Conservation (phyloP, 2,113 vertebrate genomes). For the Phylloscopus trochilus region DNA sequence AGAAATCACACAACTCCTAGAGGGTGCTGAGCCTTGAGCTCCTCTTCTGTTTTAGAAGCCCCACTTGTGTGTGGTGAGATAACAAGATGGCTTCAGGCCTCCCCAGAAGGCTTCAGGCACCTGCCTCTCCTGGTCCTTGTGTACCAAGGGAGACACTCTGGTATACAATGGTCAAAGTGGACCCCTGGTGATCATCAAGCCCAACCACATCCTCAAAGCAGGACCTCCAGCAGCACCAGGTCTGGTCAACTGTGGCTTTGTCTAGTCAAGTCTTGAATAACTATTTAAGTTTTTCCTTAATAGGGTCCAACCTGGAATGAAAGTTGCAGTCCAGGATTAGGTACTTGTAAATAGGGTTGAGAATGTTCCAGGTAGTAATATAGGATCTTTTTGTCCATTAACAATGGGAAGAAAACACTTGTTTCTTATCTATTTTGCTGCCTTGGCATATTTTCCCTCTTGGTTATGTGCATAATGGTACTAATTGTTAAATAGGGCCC, state of each 20-base stretch:
- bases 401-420: neutral
- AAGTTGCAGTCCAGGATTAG: neutral
- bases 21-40: neutral
- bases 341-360: neutral
- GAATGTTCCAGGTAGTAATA: neutral
- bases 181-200: neutral
- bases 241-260: neutral
- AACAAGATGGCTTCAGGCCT: neutral
- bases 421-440: neutral
- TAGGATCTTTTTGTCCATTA: neutral
- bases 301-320: rapidly evolving
- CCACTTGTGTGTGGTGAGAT: neutral
- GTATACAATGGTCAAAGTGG: rapidly evolving
- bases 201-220: neutral
- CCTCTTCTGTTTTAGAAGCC: neutral
- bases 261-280: neutral
- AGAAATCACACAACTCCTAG: neutral
- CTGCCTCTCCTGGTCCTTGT: neutral
- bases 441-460: neutral
- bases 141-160: neutral
- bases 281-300: neutral
- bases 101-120: neutral
- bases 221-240: neutral
- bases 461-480: neutral
- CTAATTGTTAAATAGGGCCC: neutral